Conservation (phyloP, 92 coral and sea anemone genomes). For the Galaxea fascicularis region DNA sequence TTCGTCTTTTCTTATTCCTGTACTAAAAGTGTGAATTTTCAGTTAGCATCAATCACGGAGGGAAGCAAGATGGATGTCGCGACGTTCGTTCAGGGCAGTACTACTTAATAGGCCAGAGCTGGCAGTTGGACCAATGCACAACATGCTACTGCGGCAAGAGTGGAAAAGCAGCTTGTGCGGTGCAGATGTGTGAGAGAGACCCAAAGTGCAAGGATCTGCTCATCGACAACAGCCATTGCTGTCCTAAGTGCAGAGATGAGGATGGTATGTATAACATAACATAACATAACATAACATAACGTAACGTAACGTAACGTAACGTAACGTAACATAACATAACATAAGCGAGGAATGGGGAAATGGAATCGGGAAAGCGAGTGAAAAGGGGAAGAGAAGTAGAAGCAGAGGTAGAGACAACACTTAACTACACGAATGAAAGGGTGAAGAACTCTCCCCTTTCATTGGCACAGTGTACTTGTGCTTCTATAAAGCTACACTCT, state of each 20-base stretch:
- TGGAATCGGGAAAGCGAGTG: too few relatives aligned
- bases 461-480: too few relatives aligned
- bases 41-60: conserved; percentile 85
- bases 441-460: too few relatives aligned
- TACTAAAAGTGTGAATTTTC: background rate
- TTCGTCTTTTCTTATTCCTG: too few relatives aligned
- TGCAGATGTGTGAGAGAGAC: conserved; percentile 83
- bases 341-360: too few relatives aligned
- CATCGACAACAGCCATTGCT: conserved; percentile 88
- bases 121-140: conserved; percentile 95
- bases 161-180: conserved; percentile 90
- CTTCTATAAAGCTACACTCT: too few relatives aligned
- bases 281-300: too few relatives aligned
- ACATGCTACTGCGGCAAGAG: conserved; percentile 92
- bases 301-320: too few relatives aligned
- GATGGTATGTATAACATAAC: conserved; percentile 47
- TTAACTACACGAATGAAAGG: too few relatives aligned
- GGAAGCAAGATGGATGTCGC: conserved; percentile 75
- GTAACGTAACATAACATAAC: too few relatives aligned
- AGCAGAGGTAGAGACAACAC: too few relatives aligned
- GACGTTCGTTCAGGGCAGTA: conserved; percentile 83
- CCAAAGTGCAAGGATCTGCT: conserved; percentile 89
- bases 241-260: conserved; percentile 91
- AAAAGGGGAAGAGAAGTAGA: too few relatives aligned
- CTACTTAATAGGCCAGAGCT: conserved; percentile 91